These are phyloP conservation scores for Alosa alosa DNA, from an alignment of 2,113 vertebrate species.

Conservation along the genomic window DNA sequence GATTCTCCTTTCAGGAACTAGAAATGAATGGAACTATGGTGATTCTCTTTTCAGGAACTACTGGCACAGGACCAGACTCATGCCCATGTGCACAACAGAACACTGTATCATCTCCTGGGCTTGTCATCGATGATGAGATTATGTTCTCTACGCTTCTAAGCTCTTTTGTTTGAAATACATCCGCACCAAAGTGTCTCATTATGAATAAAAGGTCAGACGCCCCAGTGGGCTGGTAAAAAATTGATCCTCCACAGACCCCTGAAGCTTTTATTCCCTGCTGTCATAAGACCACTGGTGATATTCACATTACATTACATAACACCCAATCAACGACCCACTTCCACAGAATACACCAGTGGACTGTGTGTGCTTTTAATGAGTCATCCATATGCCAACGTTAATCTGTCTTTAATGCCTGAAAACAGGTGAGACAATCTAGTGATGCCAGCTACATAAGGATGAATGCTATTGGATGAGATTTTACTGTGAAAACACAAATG, in stretches of 20 bases:
- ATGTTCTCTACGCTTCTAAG: background rate
- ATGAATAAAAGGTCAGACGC: background rate
- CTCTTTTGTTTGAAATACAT: background rate
- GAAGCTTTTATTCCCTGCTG: background rate
- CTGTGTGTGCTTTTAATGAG: background rate
- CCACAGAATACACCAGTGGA: background rate
- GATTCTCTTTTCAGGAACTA: background rate
- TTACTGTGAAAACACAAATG: background rate
- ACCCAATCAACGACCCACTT: background rate
- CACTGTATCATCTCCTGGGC: background rate
- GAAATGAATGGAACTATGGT: too few relatives aligned
- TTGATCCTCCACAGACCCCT: background rate
- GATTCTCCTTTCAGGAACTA: too few relatives aligned
- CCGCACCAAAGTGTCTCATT: background rate
- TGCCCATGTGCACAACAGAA: background rate
- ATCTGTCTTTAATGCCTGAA: background rate
- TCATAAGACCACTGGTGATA: background rate
- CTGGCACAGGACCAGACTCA: background rate
- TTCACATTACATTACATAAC: background rate
- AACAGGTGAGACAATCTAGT: background rate
- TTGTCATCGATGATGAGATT: background rate
- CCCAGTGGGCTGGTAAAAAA: background rate
- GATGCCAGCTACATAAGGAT: background rate
- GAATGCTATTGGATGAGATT: background rate
- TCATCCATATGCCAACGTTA: background rate